Evolutionary conservation across 2,888 invertebrate genomes (phyloP), one percentile per base, ranked within the genome.

Genomic region (Diplolepis rosae): DNA sequence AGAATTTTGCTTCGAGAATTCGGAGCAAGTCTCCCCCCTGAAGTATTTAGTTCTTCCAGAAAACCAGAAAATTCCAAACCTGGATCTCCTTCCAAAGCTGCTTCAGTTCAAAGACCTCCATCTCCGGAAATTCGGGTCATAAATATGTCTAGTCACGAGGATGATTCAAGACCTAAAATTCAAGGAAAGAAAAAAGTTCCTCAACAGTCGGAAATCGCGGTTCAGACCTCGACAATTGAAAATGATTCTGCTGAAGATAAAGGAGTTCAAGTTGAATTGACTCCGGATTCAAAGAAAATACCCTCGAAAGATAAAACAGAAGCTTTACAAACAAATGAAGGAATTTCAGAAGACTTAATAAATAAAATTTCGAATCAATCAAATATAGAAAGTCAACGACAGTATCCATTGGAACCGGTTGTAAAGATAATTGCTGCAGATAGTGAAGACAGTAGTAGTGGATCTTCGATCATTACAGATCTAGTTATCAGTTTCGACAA

Each of bases 111-210:
- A 6, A 30, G 15, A n/a, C 56, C 75, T 6, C 32, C 67, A 2
- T 79, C 84, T 0, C 82, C 87, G 0, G 87, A 88, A 74, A 83
- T 87, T 30, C 81, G 81, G 70, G 85, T 88, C 2, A 84, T 88
- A 66, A 85, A 85, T 70, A 79, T 84, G 77, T 83, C 85, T 6
- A 76, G 75, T 18, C 75, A 70, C 13, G 82, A 81, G 0, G 77
- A 82, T 5, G 61, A 56, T 30, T 11, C 11, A 2, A 70, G 72
- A 15, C 72, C 72, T 65, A 80, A 81, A 70, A 51, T 39, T 9
- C 24, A 50, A 18, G 50, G 72, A n/a, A 74, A 73, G 15, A 52
- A 39, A 0, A 73, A 74, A n/a, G 66, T 69, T 15, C 45, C 66
- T 4, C n/a, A 69, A 0, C 72, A 76, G 13, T 72, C 73, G 2